These are phyloP conservation scores for Manacus vitellinus DNA, from an alignment of 2,113 vertebrate genomes.

Conservation along the genomic window DNA sequence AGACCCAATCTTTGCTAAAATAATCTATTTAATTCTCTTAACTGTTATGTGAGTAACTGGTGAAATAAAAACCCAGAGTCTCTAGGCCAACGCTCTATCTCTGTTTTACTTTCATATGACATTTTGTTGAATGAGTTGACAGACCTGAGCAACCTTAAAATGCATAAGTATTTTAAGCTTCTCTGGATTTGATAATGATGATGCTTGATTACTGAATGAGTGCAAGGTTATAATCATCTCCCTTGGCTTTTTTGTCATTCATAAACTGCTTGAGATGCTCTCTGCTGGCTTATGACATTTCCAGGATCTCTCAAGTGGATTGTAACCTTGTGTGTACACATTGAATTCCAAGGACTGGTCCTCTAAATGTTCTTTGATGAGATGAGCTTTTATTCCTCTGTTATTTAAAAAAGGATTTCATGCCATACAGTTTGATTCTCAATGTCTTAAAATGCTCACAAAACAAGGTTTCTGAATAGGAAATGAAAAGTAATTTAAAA, in stretches of 20 bases:
- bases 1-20: not conserved
- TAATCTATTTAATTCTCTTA: not conserved
- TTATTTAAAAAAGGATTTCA: not conserved
- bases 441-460: not conserved
- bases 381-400: not conserved
- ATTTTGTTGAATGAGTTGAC: not conserved
- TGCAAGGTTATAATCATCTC: constrained; percentile 46
- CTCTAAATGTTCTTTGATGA: constrained; percentile 10
- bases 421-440: not conserved
- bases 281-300: constrained; percentile 33
- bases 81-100: not conserved
- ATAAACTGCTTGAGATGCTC: constrained; percentile 31
- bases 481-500: not conserved
- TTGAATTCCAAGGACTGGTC: constrained; percentile 3
- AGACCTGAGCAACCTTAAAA: not conserved
- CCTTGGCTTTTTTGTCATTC: constrained; percentile 39
- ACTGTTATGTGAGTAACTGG: not conserved
- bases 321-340: constrained; percentile 12
- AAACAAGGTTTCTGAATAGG: not conserved
- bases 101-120: not conserved
- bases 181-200: constrained; percentile 30
- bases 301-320: constrained; percentile 15
- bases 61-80: not conserved
- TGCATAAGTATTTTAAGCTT: constrained; percentile 7
- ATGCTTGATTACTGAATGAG: constrained; percentile 40